Conservation (phyloP, 2,888 invertebrate species). For the Cephus nigrinus region DNA sequence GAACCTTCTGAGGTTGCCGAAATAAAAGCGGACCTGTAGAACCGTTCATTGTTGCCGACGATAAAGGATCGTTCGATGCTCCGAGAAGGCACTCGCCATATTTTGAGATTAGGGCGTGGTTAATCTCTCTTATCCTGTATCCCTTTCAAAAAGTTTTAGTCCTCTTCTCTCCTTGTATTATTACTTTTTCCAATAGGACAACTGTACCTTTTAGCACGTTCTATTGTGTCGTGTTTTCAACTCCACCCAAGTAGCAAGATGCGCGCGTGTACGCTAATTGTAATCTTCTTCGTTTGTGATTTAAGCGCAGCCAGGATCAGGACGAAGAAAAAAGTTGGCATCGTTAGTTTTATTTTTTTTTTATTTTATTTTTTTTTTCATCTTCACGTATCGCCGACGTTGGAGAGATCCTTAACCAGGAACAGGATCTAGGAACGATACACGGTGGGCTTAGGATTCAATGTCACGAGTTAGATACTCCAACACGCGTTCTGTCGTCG, state of each 20-base stretch:
- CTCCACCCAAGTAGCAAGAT: slow-evolving; percentile 8
- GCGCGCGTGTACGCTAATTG: slow-evolving; percentile 44
- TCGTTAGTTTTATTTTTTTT: neutral
- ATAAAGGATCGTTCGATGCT: neutral
- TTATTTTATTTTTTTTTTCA: neutral
- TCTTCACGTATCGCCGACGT: neutral
- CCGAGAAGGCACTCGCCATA: slow-evolving; percentile 5
- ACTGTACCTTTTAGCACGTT: slow-evolving; percentile 25
- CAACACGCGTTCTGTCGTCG: neutral
- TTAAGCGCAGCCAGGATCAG: slow-evolving; percentile 30
- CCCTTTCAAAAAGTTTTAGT: neutral
- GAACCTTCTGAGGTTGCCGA: neutral
- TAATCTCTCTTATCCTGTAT: slow-evolving; percentile 28
- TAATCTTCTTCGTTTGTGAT: slow-evolving; percentile 49
- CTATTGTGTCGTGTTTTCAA: slow-evolving; percentile 29
- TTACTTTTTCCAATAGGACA: neutral
- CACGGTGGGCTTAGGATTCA: neutral
- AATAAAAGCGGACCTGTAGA: neutral
- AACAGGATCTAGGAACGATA: neutral
- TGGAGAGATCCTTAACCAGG: neutral
- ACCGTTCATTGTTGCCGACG: neutral
- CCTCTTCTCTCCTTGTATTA: neutral
- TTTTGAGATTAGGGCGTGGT: slow-evolving; percentile 44
- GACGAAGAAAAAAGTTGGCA: slow-evolving; percentile 17
- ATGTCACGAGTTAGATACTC: neutral